These are phyloP conservation scores for Lithobius niger DNA, from an alignment of 1,140 invertebrate genomes.

Conservation along the genomic window DNA sequence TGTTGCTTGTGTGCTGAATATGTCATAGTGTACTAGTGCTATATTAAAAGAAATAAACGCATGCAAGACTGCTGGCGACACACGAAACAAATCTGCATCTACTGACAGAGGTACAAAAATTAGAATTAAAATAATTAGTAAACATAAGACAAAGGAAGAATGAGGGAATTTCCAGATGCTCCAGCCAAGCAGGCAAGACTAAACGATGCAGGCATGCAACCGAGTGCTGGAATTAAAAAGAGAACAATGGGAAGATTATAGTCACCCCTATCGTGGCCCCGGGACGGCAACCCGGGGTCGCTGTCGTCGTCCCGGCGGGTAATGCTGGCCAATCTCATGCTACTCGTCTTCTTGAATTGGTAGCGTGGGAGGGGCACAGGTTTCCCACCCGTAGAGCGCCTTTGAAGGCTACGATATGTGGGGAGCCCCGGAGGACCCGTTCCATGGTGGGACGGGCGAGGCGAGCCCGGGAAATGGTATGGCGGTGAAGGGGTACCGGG, in stretches of 20 bases:
- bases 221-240: too few species aligned
- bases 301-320: constrained; percentile 12
- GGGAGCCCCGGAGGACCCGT: constrained; percentile 11
- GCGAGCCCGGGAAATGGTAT: constrained; percentile 17
- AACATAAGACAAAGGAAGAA: background rate
- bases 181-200: too few species aligned
- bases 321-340: constrained; percentile 19
- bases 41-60: too few species aligned
- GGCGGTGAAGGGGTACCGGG: constrained; percentile 4
- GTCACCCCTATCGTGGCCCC: constrained; percentile 6
- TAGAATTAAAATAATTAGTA: too few species aligned
- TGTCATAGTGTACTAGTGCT: too few species aligned
- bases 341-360: constrained; percentile 24
- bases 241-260: background rate
- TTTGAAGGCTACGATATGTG: constrained; percentile 15
- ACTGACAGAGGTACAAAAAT: too few species aligned
- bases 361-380: constrained; percentile 19
- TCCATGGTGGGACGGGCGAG: constrained; percentile 22
- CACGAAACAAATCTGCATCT: too few species aligned
- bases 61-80: too few species aligned
- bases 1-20: too few species aligned
- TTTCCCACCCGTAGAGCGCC: constrained; percentile 7
- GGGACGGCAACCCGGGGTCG: background rate
- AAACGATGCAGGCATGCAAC: too few species aligned
- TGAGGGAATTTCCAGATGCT: background rate